Percentiles rank a stretch among this genome's conserved stretches.
These are phyloP conservation scores for roundworm (Caenorhabditis elegans) DNA, from an alignment of 1,140 invertebrate genomes.

Conservation along the genomic window WBcel235 BX284603.4:1158001-1158500, in stretches of 20 bases:
- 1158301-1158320: too few relatives aligned
- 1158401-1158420: background rate
- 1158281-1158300: too few relatives aligned
- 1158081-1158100: constrained; percentile 33
- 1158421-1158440: background rate
- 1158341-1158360: too few relatives aligned
- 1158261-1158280: too few relatives aligned
- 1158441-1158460: background rate
- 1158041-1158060: constrained; percentile 2
- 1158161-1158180: background rate
- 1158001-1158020: constrained; percentile 37
- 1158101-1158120: constrained; percentile 35
- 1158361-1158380: background rate
- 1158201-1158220: background rate
- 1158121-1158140: background rate
- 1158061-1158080: background rate
- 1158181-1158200: constrained; percentile 27
- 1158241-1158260: too few relatives aligned
- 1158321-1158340: too few relatives aligned
- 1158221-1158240: too few relatives aligned
- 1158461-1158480: background rate
- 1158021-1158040: background rate
- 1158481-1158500: background rate
- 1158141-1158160: constrained; percentile 34
- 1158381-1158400: background rate